Percentiles rank a stretch among this genome's conserved stretches.
Evolutionary conservation across 1,140 invertebrate genomes (phyloP).

Genomic region (Drosophila littoralis): DNA sequence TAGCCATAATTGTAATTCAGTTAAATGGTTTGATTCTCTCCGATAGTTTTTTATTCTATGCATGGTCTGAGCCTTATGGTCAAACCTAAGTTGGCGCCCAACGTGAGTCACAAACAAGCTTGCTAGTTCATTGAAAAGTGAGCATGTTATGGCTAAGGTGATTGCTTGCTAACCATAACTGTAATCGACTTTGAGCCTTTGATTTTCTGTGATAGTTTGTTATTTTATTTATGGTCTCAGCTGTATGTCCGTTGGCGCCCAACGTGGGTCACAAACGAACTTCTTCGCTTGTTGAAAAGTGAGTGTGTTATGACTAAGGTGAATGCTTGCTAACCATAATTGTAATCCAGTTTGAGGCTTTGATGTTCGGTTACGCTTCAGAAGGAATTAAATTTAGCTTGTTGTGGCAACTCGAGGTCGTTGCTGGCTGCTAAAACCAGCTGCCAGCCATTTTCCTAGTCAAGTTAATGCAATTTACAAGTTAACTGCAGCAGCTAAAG

Average conservation of each 20-base stretch:
- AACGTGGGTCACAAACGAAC: conserved; percentile 5
- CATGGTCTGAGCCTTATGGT: conserved; percentile 6
- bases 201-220: neutral
- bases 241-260: neutral
- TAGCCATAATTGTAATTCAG: conserved; percentile 84
- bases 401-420: neutral
- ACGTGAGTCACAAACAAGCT: neutral
- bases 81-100: neutral
- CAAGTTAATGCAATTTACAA: conserved; percentile 37
- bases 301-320: conserved; percentile 15
- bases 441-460: conserved; percentile 44
- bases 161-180: conserved; percentile 74
- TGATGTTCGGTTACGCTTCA: conserved; percentile 57
- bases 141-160: conserved; percentile 17
- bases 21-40: conserved; percentile 68
- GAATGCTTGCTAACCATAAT: conserved; percentile 76
- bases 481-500: conserved; percentile 6
- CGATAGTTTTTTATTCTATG: conserved; percentile 13
- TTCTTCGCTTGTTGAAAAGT: neutral
- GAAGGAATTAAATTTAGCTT: conserved; percentile 42
- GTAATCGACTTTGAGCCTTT: conserved; percentile 83
- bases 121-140: neutral
- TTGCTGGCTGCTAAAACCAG: conserved; percentile 19
- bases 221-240: conserved; percentile 26
- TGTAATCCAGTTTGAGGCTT: conserved; percentile 84